Conservation (phyloP, 92 coral and sea anemone species). For the Ricordea florida region DNA sequence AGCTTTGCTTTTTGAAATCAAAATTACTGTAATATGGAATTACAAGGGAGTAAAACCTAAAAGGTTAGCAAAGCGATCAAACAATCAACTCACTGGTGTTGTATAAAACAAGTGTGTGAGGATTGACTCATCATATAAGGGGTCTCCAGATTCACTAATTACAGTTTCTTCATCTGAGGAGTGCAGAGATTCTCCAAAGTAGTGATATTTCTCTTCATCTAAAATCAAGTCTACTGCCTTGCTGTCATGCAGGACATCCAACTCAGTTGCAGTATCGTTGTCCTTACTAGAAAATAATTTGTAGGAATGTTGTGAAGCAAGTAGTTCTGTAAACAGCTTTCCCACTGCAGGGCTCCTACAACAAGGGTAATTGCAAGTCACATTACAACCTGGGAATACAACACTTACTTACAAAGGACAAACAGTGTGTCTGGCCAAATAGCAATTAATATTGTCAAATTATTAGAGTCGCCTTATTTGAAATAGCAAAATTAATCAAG, state of each 20-base stretch:
- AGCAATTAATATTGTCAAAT: too few relatives aligned
- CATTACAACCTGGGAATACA: too few relatives aligned
- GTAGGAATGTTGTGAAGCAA: slow-evolving; percentile 38
- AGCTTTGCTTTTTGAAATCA: too few relatives aligned
- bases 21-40: too few relatives aligned
- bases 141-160: slow-evolving; percentile 90
- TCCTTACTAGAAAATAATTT: slow-evolving; percentile 1
- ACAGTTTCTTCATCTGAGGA: slow-evolving; percentile 64
- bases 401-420: too few relatives aligned
- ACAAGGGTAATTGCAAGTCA: too few relatives aligned
- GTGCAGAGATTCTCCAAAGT: slow-evolving; percentile 39
- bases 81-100: slow-evolving; percentile 57
- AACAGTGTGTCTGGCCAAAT: too few relatives aligned
- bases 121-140: slow-evolving; percentile 85
- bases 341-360: too few relatives aligned
- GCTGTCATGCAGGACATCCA: slow-evolving; percentile 42
- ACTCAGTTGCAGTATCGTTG: slow-evolving; percentile 26
- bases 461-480: too few relatives aligned
- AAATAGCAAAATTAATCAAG: too few relatives aligned
- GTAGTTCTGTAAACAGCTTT: slow-evolving; percentile 80
- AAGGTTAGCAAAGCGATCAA: not conserved
- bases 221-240: slow-evolving; percentile 77
- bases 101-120: slow-evolving; percentile 87
- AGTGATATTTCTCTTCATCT: slow-evolving; percentile 66
- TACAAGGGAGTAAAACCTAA: too few relatives aligned